Conservation (phyloP, 2,797 vertebrate genomes). For the Dipus sagitta region DNA sequence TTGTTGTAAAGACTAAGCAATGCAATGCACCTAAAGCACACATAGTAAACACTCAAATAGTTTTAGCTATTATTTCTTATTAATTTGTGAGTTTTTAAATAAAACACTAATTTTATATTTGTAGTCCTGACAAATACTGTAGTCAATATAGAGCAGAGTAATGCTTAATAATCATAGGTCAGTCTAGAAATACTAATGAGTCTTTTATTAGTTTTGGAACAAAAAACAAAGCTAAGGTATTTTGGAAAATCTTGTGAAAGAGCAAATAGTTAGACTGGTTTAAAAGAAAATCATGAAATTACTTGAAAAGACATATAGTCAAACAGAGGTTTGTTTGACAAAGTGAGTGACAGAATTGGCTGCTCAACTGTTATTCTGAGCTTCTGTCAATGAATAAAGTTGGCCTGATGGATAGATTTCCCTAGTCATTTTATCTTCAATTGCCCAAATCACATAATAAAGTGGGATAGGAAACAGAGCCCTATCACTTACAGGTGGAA, state of each 20-base stretch:
- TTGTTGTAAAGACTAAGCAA: conserved; percentile 17
- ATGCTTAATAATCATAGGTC: conserved; percentile 35
- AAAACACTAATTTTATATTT: background rate
- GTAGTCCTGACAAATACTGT: background rate
- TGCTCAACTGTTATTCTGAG: no score
- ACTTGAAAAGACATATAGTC: no score
- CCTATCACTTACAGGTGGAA: background rate
- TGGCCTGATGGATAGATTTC: no score
- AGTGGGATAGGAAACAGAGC: background rate
- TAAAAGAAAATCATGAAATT: no score
- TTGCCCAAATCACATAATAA: background rate
- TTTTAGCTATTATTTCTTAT: no score
- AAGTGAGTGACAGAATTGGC: no score
- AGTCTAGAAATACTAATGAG: background rate
- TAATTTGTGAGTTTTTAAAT: background rate
- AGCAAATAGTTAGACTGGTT: no score
- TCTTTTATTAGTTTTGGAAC: background rate
- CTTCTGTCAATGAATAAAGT: no score
- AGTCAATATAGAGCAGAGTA: background rate
- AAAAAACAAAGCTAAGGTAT: no score
- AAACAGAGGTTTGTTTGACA: no score
- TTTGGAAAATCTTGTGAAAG: no score
- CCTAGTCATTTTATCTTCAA: no score
- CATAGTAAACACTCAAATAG: conserved; percentile 14
- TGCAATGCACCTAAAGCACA: background rate